Base-by-base conservation (phyloP, 1,140 invertebrate species). In the Papilio glaucus region DNA sequence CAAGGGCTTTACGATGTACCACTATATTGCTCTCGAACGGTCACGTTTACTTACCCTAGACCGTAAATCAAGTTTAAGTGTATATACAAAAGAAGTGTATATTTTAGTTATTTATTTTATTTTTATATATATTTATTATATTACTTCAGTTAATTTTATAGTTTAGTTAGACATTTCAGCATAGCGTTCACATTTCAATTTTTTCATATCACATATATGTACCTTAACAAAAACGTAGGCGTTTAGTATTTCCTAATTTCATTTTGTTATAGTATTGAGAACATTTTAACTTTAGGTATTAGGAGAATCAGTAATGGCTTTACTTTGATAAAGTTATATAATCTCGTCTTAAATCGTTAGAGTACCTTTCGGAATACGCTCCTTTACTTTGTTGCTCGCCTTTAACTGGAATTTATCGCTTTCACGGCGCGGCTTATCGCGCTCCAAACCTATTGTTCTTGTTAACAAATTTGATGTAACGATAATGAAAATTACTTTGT, bases 11-110 rank as follows among this genome's bases (percentile, higher is more conserved):
- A 41, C 62, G 37, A 65, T 24, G n/a, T 39, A 37, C 15, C 62
- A 39, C 33, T 18, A 65, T 39, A 62, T 63, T 63, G 61, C 29
- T 63, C 61, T 38, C 61, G 15, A 63, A 37, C 33, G 61, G n/a
- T 39, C 33, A 33, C 33, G 10, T 37, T 63, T 63, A 63, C 61
- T 63, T 63, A 37, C 61, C 10, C 61, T 15, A 10, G 13, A 1
- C 4, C 13, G 21, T 53, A 53, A 53, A 53, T 53, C 49, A 24
- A 53, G 49, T 24, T 53, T 10, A 53, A 53, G 15, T 18, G 12
- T 21, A 49, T 8, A 49, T 21, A 49, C 45, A 18, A 49, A 49
- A 49, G n/a, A n/a, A n/a, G n/a, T n/a, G n/a, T n/a, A n/a, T n/a
- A n/a, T n/a, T n/a, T n/a, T n/a, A 39, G 38, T 39, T 39, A 39